phyloP scores from a whole-genome alignment of 2,113 vertebrate genomes.

The Rousettus leschenaultii region DNA sequence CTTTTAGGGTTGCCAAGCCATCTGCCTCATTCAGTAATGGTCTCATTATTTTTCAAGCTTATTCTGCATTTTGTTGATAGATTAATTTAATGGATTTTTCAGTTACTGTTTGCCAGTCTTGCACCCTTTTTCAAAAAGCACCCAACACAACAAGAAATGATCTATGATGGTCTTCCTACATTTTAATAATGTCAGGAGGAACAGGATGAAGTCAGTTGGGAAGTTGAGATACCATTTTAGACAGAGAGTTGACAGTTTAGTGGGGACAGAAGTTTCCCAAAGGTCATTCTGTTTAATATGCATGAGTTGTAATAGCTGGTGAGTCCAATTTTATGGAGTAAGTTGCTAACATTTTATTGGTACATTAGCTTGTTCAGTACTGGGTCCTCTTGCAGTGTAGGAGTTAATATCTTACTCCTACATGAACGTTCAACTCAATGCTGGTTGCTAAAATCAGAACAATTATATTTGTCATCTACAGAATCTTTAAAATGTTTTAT shows the following conservation, averaged over 20 bases:
- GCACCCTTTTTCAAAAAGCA: slow-evolving; percentile 57
- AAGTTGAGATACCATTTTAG: slow-evolving; percentile 29
- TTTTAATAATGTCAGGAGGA: slow-evolving; percentile 34
- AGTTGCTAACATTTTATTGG: slow-evolving; percentile 17
- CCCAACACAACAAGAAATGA: slow-evolving; percentile 47
- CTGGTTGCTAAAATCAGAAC: slow-evolving; percentile 11
- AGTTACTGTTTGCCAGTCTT: slow-evolving; percentile 66
- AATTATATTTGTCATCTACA: neutral
- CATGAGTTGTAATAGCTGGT: neutral
- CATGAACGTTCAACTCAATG: neutral
- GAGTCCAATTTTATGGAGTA: neutral
- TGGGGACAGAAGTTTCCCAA: neutral
- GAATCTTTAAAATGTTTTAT: slow-evolving; percentile 19
- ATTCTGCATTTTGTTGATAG: slow-evolving; percentile 76
- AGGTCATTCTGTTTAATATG: neutral
- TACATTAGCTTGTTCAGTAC: neutral
- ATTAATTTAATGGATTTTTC: slow-evolving; percentile 73
- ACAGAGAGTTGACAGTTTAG: slow-evolving; percentile 15
- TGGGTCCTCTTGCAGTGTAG: neutral
- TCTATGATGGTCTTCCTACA: slow-evolving; percentile 34
- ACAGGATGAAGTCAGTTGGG: slow-evolving; percentile 11
- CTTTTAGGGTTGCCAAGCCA: slow-evolving; percentile 79
- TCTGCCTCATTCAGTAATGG: slow-evolving; percentile 77
- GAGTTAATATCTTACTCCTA: neutral
- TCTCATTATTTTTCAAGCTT: slow-evolving; percentile 77